Evolutionary conservation across 2,113 vertebrate species (phyloP).

Genomic region (Nannobrachium achirus): DNA sequence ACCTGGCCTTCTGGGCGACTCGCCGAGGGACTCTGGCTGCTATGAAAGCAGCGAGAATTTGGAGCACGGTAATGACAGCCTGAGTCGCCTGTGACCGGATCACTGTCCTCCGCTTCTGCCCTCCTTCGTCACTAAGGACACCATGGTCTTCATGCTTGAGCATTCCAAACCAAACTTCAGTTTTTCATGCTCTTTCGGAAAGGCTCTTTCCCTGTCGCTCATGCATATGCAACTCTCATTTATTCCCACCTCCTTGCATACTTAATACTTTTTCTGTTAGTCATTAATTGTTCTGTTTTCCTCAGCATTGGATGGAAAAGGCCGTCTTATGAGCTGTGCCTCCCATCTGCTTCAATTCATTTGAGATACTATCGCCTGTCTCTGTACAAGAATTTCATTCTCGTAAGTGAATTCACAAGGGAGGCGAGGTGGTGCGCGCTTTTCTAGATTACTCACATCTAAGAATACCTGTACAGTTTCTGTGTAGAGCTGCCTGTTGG

Average conservation of each 20-base stretch:
- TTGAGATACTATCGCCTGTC: constrained; percentile 20
- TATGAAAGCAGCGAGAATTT: constrained; percentile 96
- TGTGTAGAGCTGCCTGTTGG: constrained; percentile 28
- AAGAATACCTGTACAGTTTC: constrained; percentile 7
- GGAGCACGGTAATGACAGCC: constrained; percentile 88
- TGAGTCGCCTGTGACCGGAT: constrained; percentile 55
- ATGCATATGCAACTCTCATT: constrained; percentile 18
- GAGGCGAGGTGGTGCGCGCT: neutral
- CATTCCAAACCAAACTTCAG: constrained; percentile 40
- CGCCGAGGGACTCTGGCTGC: constrained; percentile 95
- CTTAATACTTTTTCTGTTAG: constrained; percentile 2
- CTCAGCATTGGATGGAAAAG: constrained; percentile 25
- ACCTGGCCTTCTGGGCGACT: constrained; percentile 81
- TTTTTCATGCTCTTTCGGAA: constrained; percentile 41
- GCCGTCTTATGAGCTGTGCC: constrained; percentile 21
- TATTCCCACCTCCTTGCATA: constrained; percentile 1
- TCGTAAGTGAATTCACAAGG: constrained; percentile 2
- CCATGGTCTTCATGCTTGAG: constrained; percentile 35
- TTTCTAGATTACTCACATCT: constrained; percentile 11
- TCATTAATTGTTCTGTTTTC: constrained; percentile 32
- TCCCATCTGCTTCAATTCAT: constrained; percentile 37
- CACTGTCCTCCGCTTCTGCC: constrained; percentile 29
- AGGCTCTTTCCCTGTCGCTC: constrained; percentile 32
- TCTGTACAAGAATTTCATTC: constrained; percentile 14
- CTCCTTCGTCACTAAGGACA: constrained; percentile 25